A percentile compares a stretch with the other conserved stretches of the same genome.
Evolutionary conservation across 1,140 invertebrate genomes (phyloP).

Genomic region (Notospermus geniculatus): DNA sequence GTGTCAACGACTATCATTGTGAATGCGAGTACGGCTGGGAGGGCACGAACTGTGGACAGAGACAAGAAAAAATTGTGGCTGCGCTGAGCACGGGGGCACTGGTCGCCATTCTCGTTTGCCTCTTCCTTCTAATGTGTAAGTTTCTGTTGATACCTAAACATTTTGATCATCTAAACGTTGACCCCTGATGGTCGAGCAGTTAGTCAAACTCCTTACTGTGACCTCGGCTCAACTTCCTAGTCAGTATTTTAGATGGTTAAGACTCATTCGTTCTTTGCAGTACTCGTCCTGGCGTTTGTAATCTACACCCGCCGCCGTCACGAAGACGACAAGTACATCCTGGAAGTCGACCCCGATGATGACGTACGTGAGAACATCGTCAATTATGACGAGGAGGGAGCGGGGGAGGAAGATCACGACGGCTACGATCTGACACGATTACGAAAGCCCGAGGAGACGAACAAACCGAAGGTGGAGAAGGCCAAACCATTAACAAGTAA

Average conservation of each 20-base stretch:
- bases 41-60: slow-evolving; percentile 84
- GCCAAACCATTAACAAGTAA: too few relatives aligned
- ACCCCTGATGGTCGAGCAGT: too few relatives aligned
- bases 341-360: slow-evolving; percentile 88
- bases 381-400: slow-evolving; percentile 97
- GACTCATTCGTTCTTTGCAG: slow-evolving; percentile 67
- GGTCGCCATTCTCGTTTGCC: slow-evolving; percentile 46
- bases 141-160: too few relatives aligned
- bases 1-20: background rate
- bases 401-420: slow-evolving; percentile 94
- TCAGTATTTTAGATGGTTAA: too few relatives aligned
- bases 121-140: slow-evolving; percentile 48
- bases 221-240: too few relatives aligned
- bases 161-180: too few relatives aligned
- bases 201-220: too few relatives aligned
- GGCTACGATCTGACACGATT: slow-evolving; percentile 96
- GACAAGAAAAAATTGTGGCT: slow-evolving; percentile 24
- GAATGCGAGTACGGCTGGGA: slow-evolving; percentile 80
- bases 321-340: slow-evolving; percentile 79
- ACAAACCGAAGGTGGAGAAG: slow-evolving; percentile 8
- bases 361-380: slow-evolving; percentile 98
- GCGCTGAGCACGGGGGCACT: slow-evolving; percentile 46
- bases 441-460: slow-evolving; percentile 61
- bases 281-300: slow-evolving; percentile 86
- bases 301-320: slow-evolving; percentile 88